Evolutionary conservation across 2,113 vertebrate genomes (phyloP), one percentile per base, ranked within the genome.

Genomic region (Coregonus clupeaformis): DNA sequence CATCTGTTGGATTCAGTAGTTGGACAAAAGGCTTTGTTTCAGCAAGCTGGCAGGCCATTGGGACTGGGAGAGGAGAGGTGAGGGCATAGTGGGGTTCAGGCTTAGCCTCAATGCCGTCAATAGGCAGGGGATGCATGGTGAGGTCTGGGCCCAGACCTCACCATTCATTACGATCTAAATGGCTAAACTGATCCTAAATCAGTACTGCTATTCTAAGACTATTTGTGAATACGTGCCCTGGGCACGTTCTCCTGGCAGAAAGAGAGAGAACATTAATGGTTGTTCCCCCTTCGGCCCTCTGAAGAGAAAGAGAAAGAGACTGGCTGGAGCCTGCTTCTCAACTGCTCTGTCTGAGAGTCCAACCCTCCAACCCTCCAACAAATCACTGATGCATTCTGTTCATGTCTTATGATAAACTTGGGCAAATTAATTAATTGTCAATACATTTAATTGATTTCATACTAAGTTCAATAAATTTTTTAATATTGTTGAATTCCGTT

Each of bases 21-120:
- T 76, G 68, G 76, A 91, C 90, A 91, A 91, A 93, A 88, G 90
- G 84, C 89, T 90, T 90, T 92, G 89, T 92, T 89, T 91, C 84
- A 79, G 77, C 85, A 84, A 86, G 86, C 89, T 89, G 91, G 88
- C 86, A 71, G 70, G 86, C 85, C 78, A 86, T 71, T n/a, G 65
- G 12, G 65, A 32, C 65, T 29, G 73, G 74, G 80, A 65, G 82
- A 85, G 55, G 79, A 5, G 77, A 30, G 77, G 64, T 77, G 74
- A 77, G 77, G 72, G 84, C 78, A 85, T 84, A 66, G 74, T 66
- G 75, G 82, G 84, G 82, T 85, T 87, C 84, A 81, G 9, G 55
- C 82, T 81, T 82, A 83, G 87, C 82, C 27, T 84, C 79, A 78
- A 80, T 79, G 82, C 80, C 81, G 78, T 84, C 81, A 87, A 80